A percentile compares a stretch with the other conserved stretches of the same genome.
Evolutionary conservation across 2,113 vertebrate genomes (phyloP).

Genomic region (Cochlearius cochlearius): DNA sequence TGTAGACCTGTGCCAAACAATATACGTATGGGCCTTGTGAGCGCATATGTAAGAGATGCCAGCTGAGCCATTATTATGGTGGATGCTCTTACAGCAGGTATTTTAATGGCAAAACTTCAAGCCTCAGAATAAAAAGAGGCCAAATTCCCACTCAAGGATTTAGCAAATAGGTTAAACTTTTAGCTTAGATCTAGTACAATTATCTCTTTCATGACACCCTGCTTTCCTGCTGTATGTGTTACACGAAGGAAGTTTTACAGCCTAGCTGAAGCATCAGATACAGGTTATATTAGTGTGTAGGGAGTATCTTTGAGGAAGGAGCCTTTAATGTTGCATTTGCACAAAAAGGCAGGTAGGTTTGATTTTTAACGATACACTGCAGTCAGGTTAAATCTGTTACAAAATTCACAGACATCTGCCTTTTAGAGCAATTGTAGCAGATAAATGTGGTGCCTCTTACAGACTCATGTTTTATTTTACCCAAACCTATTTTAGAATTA

Average conservation of each 20-base stretch:
- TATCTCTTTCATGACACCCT: neutral
- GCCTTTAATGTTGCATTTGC: neutral
- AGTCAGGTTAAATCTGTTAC: neutral
- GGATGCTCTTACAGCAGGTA: neutral
- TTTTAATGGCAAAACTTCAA: neutral
- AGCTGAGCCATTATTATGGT: neutral
- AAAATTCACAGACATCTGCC: neutral
- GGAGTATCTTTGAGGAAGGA: neutral
- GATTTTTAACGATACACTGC: neutral
- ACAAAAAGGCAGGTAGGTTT: slow-evolving; percentile 1
- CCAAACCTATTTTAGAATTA: neutral
- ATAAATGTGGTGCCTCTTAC: neutral
- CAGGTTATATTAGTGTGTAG: neutral
- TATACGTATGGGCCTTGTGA: neutral
- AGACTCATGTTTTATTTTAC: neutral
- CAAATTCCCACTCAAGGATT: neutral
- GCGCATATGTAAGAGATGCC: neutral
- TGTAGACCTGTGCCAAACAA: neutral
- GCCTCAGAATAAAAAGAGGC: neutral
- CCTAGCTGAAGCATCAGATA: neutral
- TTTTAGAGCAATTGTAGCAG: neutral
- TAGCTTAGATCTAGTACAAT: neutral
- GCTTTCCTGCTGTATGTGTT: neutral
- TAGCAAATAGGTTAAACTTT: neutral
- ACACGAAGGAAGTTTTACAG: neutral